Conservation (phyloP, 92 coral and sea anemone genomes). For the Actinostola sp. region DNA sequence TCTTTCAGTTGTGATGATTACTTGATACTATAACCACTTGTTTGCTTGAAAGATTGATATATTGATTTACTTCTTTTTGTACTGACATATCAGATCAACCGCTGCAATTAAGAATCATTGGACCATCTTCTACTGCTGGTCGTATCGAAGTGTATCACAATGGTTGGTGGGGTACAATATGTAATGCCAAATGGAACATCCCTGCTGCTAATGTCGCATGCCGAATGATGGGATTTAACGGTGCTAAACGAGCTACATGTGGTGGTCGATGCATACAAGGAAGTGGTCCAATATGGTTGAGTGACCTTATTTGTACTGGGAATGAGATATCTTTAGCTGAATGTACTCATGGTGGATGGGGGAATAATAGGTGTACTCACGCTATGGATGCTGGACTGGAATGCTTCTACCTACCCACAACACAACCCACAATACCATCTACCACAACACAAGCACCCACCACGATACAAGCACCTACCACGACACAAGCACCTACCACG, state of each 20-base stretch:
- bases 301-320: slow-evolving; percentile 64
- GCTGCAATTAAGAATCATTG: slow-evolving; percentile 39
- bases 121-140: slow-evolving; percentile 50
- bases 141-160: slow-evolving; percentile 71
- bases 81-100: slow-evolving; percentile 29
- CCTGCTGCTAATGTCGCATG: slow-evolving; percentile 68
- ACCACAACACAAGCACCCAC: slow-evolving; percentile 16
- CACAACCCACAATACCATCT: neutral
- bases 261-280: slow-evolving; percentile 47
- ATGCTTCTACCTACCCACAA: slow-evolving; percentile 25
- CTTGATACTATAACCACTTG: too few species aligned
- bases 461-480: neutral
- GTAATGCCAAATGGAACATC: slow-evolving; percentile 63
- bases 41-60: too few species aligned
- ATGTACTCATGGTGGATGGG: slow-evolving; percentile 60
- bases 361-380: slow-evolving; percentile 52
- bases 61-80: neutral
- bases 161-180: slow-evolving; percentile 80
- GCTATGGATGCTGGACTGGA: slow-evolving; percentile 68
- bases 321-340: slow-evolving; percentile 43
- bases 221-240: slow-evolving; percentile 67
- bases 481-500: slow-evolving; percentile 17
- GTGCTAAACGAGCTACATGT: slow-evolving; percentile 48
- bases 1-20: too few species aligned
- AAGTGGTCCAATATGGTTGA: slow-evolving; percentile 60